Evolutionary conservation across 2,888 invertebrate species (phyloP).

Genomic region (Tillus elongatus): DNA sequence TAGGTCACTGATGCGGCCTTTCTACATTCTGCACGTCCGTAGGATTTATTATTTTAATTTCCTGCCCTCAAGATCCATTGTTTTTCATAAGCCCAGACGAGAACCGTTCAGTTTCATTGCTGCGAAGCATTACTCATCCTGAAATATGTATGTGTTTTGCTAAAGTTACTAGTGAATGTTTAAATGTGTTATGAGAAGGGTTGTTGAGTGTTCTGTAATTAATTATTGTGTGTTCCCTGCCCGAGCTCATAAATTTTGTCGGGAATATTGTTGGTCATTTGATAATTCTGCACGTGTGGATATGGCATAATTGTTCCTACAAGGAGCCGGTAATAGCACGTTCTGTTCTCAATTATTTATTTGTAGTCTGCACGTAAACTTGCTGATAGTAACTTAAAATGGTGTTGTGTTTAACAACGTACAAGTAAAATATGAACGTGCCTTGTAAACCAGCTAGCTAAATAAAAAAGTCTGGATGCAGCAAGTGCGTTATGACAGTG

Average conservation of each 20-base stretch:
- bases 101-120: conserved; percentile 18
- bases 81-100: conserved; percentile 15
- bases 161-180: not conserved
- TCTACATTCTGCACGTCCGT: conserved; percentile 17
- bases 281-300: conserved; percentile 4
- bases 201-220: not conserved
- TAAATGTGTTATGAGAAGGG: conserved; percentile 2
- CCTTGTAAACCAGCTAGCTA: too few species aligned
- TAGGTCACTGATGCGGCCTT: too few species aligned
- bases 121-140: too few species aligned
- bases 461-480: too few species aligned
- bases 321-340: too few species aligned
- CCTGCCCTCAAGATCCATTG: conserved; percentile 19
- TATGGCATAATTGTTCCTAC: too few species aligned
- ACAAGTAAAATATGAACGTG: too few species aligned
- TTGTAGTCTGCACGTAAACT: too few species aligned
- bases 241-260: conserved; percentile 1
- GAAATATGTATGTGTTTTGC: not conserved
- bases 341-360: too few species aligned
- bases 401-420: too few species aligned
- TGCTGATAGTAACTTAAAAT: too few species aligned
- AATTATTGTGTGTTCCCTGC: not conserved
- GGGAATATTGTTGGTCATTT: not conserved
- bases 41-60: conserved; percentile 25
- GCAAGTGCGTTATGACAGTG: too few species aligned